Evolutionary conservation across 2,888 invertebrate genomes (phyloP).

Genomic region (Philonicus albiceps): DNA sequence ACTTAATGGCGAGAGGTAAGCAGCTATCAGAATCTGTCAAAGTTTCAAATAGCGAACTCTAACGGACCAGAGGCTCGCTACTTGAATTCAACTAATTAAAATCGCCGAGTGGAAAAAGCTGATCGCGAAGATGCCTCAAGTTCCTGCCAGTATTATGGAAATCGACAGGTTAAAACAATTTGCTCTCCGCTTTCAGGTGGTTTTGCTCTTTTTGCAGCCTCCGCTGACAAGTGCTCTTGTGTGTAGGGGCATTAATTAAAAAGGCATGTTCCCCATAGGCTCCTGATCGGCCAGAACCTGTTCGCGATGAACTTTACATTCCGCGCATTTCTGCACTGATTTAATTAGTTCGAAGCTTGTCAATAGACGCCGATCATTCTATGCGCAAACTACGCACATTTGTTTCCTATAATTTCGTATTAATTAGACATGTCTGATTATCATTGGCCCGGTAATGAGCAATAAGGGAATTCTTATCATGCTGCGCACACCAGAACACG

Average conservation of each 20-base stretch:
- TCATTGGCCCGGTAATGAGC: background rate
- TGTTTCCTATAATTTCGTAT: conserved; percentile 43
- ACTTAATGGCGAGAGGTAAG: background rate
- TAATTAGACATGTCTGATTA: conserved; percentile 18
- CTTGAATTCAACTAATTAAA: conserved; percentile 40
- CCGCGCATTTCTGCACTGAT: conserved; percentile 50
- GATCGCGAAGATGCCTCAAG: conserved; percentile 25
- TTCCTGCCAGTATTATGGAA: conserved; percentile 42
- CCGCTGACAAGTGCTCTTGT: conserved; percentile 23
- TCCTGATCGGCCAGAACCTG: conserved; percentile 19
- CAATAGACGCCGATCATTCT: conserved; percentile 19
- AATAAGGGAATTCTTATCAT: background rate
- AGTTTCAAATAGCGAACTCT: background rate
- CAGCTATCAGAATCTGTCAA: background rate
- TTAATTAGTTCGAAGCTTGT: conserved; percentile 50
- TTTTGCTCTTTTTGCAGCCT: conserved; percentile 4
- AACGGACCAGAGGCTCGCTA: background rate
- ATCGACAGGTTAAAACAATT: conserved; percentile 47
- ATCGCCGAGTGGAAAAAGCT: conserved; percentile 21
- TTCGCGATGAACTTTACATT: conserved; percentile 51
- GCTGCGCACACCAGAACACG: conserved; percentile 49
- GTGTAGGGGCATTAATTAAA: conserved; percentile 47
- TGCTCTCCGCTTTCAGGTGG: conserved; percentile 42
- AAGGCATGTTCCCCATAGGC: conserved; percentile 46
- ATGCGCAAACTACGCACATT: conserved; percentile 25